Evolutionary conservation across 2,113 vertebrate genomes (phyloP), one percentile per base, ranked within the genome.

Genomic region (Choloepus hoffmanni): DNA sequence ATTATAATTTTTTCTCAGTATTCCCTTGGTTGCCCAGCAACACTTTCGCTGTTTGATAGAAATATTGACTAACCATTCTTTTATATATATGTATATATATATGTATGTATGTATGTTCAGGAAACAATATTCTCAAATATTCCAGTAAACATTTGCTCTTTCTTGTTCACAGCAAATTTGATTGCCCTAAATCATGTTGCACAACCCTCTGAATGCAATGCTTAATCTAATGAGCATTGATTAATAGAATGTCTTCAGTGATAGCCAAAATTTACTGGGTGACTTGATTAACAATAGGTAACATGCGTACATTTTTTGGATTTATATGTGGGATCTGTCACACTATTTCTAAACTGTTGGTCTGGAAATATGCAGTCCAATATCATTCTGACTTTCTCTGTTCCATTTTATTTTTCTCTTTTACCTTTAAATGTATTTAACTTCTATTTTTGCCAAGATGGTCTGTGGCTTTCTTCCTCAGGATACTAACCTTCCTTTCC

Each of bases 381-480:
- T 89, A 23, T 40, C 43, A 24, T 92, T 89, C 68, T 77, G 88
- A 82, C 18, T 88, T 92, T 78, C 58, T 48, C 13, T 94, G 12
- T 94, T 95, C 55, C 53, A 11, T 77, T 33, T 81, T 85, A 23
- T 84, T 81, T 89, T 67, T 5, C 19, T 81, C 45, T 79, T 76
- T 55, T 85, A 40, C 14, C 15, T 43, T 13, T 30, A 40, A 70
- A 21, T 65, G 9, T 73, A 40, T 60, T 74, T 79, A 83, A 68
- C 14, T 33, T 63, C 7, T 62, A 18, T 21, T 79, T 82, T 95
- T 87, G 70, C 83, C 36, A 43, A 63, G 18, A 55, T 40, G 23
- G 48, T 77, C 65, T 78, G 67, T 63, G 24, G 16, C 7, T 30
- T 55, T 62, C 62, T 90, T 18, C 48, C 2, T 7, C 15, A 15